Evolutionary conservation across 1,140 invertebrate genomes (phyloP).

Genomic region (Lordiphosa clarofinis): DNA sequence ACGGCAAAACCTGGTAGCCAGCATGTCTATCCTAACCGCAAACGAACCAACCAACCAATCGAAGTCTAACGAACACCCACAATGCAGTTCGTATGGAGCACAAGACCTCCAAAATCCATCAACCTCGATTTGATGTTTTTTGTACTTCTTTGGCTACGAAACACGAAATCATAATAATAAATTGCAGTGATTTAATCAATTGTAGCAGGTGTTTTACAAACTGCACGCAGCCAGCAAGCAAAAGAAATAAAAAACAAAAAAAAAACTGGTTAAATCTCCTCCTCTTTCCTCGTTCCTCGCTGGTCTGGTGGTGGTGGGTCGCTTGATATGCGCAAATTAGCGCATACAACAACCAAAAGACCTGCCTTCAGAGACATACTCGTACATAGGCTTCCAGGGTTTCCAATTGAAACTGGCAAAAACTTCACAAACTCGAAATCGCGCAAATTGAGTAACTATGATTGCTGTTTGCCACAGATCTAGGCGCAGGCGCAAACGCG

Average conservation of each 20-base stretch:
- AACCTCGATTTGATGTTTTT: slow-evolving; percentile 43
- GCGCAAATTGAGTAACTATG: no score
- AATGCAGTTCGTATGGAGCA: slow-evolving; percentile 5
- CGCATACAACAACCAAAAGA: slow-evolving; percentile 42
- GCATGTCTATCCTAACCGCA: slow-evolving; percentile 31
- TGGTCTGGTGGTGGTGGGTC: slow-evolving; percentile 29
- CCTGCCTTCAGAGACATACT: slow-evolving; percentile 10
- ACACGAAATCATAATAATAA: slow-evolving; percentile 57
- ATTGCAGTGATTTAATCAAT: slow-evolving; percentile 74
- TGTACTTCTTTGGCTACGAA: slow-evolving; percentile 20
- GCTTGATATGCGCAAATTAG: slow-evolving; percentile 74
- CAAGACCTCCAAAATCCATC: slow-evolving; percentile 53
- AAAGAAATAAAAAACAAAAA: no score
- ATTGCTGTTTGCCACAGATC: no score
- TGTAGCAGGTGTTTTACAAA: slow-evolving; percentile 72
- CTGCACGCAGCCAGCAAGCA: no score
- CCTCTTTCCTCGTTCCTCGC: slow-evolving; percentile 23
- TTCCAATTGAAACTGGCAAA: slow-evolving; percentile 33
- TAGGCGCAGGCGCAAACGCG: slow-evolving; percentile 11
- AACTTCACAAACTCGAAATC: slow-evolving; percentile 25
- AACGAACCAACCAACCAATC: no score
- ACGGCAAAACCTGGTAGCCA: slow-evolving; percentile 46
- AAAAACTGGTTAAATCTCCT: slow-evolving; percentile 53
- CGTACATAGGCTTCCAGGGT: slow-evolving; percentile 11
- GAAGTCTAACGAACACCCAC: slow-evolving; percentile 50